A percentile compares a stretch with the other conserved stretches of the same genome.
Evolutionary conservation across 2,797 vertebrate species (phyloP).

Genomic region (Notolabrus celidotus): DNA sequence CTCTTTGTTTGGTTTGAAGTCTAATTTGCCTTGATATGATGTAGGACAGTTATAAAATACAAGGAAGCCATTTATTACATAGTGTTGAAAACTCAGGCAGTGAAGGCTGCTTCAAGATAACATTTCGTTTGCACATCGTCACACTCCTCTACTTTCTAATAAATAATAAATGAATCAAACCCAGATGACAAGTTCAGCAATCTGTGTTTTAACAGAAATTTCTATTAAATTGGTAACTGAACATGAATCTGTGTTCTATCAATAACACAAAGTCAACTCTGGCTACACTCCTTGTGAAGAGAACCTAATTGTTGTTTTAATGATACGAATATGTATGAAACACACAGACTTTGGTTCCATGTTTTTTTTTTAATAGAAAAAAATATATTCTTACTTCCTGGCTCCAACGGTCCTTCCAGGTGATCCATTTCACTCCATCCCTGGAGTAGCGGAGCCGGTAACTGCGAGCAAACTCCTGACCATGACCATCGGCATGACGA

Average conservation of each 20-base stretch:
- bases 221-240: slow-evolving; percentile 24
- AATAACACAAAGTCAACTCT: slow-evolving; percentile 10
- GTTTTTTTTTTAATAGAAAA: no score
- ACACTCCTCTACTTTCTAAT: slow-evolving; percentile 11
- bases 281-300: neutral
- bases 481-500: slow-evolving; percentile 92
- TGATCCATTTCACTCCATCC: slow-evolving; percentile 90
- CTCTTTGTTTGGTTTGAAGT: neutral
- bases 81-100: slow-evolving; percentile 6
- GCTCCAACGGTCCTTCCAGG: slow-evolving; percentile 94
- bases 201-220: slow-evolving; percentile 22
- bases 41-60: slow-evolving; percentile 3
- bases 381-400: slow-evolving; percentile 85
- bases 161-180: slow-evolving; percentile 35
- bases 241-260: slow-evolving; percentile 21
- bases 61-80: slow-evolving; percentile 15
- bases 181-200: slow-evolving; percentile 25
- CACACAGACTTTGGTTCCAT: neutral
- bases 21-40: slow-evolving; percentile 8
- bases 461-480: slow-evolving; percentile 91
- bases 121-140: neutral
- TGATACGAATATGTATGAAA: slow-evolving; percentile 13
- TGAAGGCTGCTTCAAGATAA: neutral
- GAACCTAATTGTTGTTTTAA: slow-evolving; percentile 15
- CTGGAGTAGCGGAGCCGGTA: slow-evolving; percentile 92